Percentiles rank a stretch among this genome's conserved stretches.
Conservation (phyloP, 2,113 vertebrate species). For the Chiloscyllium plagiosum region DNA sequence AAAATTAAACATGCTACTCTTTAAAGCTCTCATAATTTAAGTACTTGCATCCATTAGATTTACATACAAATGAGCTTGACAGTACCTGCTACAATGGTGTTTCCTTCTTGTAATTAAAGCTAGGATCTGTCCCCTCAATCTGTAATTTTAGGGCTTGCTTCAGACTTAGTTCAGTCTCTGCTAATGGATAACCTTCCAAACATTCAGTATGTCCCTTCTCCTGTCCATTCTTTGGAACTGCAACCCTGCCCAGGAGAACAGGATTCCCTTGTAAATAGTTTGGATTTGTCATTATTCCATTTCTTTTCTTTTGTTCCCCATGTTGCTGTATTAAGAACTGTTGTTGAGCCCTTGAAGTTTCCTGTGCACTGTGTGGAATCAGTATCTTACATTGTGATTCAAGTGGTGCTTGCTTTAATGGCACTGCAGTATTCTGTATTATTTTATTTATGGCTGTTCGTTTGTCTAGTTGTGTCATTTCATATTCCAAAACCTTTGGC, state of each 20-base stretch:
- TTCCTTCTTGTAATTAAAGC: constrained; percentile 97
- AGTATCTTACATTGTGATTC: constrained; percentile 78
- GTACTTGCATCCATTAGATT: background rate
- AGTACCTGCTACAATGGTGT: constrained; percentile 88
- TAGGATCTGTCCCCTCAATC: constrained; percentile 83
- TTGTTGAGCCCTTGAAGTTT: constrained; percentile 69
- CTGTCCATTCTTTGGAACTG: constrained; percentile 77
- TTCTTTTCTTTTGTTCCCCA: constrained; percentile 83
- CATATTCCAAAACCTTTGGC: constrained; percentile 85
- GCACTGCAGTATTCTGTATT: constrained; percentile 57
- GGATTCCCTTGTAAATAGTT: constrained; percentile 94
- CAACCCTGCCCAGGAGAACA: constrained; percentile 84
- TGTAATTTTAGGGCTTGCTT: constrained; percentile 98
- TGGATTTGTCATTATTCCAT: constrained; percentile 96
- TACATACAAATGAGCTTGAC: background rate
- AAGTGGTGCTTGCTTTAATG: constrained; percentile 50
- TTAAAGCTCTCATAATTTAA: background rate
- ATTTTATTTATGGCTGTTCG: constrained; percentile 71
- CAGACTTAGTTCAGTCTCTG: constrained; percentile 89
- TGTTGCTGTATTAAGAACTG: constrained; percentile 86
- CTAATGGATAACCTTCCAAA: constrained; percentile 79
- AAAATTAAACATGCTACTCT: background rate
- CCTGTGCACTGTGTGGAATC: constrained; percentile 66
- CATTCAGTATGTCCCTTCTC: constrained; percentile 81
- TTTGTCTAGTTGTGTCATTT: constrained; percentile 95